Conservation (phyloP, 2,888 invertebrate genomes). For the Dyspetes luteomarginatus region DNA sequence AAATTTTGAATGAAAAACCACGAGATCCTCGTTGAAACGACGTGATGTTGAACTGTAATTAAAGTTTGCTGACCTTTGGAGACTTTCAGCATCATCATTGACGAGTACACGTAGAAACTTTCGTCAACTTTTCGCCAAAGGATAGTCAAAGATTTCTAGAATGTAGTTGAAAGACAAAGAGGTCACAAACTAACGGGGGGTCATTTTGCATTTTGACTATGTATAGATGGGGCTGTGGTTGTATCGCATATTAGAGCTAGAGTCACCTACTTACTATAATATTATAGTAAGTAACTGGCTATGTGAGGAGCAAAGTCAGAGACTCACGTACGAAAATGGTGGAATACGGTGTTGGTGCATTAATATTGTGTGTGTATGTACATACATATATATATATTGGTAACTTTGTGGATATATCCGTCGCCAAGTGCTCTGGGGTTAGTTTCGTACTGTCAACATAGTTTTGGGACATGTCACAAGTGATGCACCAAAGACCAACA, state of each 20-base stretch:
- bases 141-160: conserved; percentile 24
- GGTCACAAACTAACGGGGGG: conserved; percentile 12
- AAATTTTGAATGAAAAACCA: neutral
- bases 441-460: conserved; percentile 40
- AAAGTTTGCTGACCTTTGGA: neutral
- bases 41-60: neutral
- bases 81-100: conserved; percentile 1
- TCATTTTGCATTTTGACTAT: conserved; percentile 45
- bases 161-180: conserved; percentile 26
- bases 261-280: conserved; percentile 39
- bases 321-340: conserved; percentile 28
- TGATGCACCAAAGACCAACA: conserved; percentile 12
- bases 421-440: neutral
- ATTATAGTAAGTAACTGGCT: conserved; percentile 40
- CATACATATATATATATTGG: neutral
- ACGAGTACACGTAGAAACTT: conserved; percentile 4
- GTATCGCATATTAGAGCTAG: conserved; percentile 28
- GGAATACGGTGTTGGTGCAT: conserved; percentile 15
- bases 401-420: neutral
- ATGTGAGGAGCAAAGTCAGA: conserved; percentile 18
- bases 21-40: neutral
- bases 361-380: neutral
- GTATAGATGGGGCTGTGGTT: neutral
- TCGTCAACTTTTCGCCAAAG: conserved; percentile 14
- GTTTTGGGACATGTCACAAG: conserved; percentile 44